phyloP scores from a whole-genome alignment of 1,140 invertebrate species.

The Pogonomyrmex barbatus region DNA sequence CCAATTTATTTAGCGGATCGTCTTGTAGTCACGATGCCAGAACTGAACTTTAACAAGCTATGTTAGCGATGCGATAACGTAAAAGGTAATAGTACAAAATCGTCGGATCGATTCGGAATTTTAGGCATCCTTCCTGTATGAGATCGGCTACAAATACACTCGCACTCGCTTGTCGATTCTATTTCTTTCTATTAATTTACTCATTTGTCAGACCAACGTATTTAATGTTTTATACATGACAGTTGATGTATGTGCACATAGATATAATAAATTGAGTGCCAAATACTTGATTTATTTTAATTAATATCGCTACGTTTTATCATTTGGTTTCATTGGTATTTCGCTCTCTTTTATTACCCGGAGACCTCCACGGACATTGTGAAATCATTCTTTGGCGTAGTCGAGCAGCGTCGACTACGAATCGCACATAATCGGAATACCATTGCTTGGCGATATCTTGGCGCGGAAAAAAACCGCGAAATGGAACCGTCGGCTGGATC shows the following conservation, averaged over 20 bases:
- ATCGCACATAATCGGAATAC: neutral
- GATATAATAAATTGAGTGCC: neutral
- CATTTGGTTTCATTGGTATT: neutral
- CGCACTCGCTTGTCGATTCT: neutral
- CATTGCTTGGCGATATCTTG: neutral
- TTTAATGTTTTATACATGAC: constrained; percentile 10
- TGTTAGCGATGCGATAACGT: constrained; percentile 16
- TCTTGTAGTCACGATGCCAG: constrained; percentile 7
- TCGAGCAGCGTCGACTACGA: neutral
- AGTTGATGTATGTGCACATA: constrained; percentile 5
- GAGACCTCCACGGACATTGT: neutral
- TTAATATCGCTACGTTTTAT: neutral
- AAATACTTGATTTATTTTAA: constrained; percentile 16
- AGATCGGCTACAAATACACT: neutral
- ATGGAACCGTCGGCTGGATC: constrained; percentile 24
- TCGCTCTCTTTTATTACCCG: neutral
- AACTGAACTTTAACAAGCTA: constrained; percentile 12
- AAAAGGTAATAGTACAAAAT: neutral
- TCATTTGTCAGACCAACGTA: neutral
- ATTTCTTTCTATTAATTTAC: constrained; percentile 14
- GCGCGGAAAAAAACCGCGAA: neutral
- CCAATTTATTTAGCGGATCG: constrained; percentile 23
- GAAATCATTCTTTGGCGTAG: neutral
- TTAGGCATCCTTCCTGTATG: neutral
- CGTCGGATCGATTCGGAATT: neutral